These are phyloP conservation scores for Oreochromis aureus DNA, from an alignment of 2,113 vertebrate genomes.

Conservation along the genomic window DNA sequence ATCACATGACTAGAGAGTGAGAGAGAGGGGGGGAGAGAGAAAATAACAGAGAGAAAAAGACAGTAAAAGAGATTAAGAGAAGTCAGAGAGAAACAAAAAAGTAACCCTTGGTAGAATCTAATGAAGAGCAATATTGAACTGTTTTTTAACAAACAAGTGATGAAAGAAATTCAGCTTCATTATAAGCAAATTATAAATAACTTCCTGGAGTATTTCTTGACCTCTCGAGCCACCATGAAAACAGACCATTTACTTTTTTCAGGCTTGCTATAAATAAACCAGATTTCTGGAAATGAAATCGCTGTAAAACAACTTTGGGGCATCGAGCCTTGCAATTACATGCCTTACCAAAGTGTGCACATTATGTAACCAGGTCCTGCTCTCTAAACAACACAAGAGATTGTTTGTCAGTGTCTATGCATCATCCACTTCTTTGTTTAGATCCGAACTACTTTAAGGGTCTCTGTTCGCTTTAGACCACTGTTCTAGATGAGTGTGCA, in stretches of 20 bases:
- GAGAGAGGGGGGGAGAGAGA: not conserved
- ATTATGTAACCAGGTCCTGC: not conserved
- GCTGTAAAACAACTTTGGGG: not conserved
- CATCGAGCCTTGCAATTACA: not conserved
- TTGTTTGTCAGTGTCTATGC: not conserved
- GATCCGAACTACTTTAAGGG: not conserved
- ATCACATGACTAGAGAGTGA: constrained; percentile 21
- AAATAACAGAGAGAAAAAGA: not conserved
- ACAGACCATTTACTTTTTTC: not conserved
- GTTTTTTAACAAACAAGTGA: not conserved
- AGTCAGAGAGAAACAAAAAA: not conserved
- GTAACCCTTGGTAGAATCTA: not conserved
- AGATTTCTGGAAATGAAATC: not conserved
- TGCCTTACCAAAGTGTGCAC: not conserved
- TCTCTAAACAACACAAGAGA: not conserved
- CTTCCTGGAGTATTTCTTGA: not conserved
- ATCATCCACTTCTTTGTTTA: not conserved
- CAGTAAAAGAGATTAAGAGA: not conserved
- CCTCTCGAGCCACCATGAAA: not conserved
- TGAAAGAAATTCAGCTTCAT: not conserved
- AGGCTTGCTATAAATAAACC: not conserved
- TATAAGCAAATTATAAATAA: not conserved
- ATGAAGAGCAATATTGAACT: accelerated
- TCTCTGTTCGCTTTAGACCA: not conserved
- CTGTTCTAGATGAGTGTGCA: not conserved